Base-by-base conservation (phyloP, 2,797 vertebrate genomes). In the Spheniscus humboldti region DNA sequence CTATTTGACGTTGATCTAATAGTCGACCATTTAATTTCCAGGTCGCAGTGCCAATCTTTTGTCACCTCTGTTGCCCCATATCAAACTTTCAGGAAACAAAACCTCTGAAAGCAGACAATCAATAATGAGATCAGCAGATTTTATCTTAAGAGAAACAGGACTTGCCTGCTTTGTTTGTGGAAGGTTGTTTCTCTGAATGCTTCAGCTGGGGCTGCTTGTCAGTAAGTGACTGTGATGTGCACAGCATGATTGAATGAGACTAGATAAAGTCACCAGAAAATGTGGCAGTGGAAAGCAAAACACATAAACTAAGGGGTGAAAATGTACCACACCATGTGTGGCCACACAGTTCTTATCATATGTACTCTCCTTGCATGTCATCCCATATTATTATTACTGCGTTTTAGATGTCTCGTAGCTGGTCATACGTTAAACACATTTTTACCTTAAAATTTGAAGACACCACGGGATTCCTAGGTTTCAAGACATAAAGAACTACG, bases 51-150 rank as follows among this genome's bases (percentile, higher is more conserved):
- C 97, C 98, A 96, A 97, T 98, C 98, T 97, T 97, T 98, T 97
- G 97, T 98, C 98, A 97, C 97, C 97, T 98, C 97, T 90, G 96
- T 79, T 94, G 97, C 97, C 97, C 97, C 96, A 74, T 97, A 98
- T 98, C 98, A 98, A 97, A 98, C 98, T 98, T 98, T 98, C 98
- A 98, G 98, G 98, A 99, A 99, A 98, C 98, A 98, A 98, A 98
- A 97, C 98, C 97, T 93, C 97, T 96, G 96, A 98, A 98, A 98
- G 97, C 98, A 98, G 98, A 97, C 97, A 97, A 98, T 98, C 98
- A 97, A 97, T 98, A 98, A 98, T 97, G 98, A 98, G 98, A 98
- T 98, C 98, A 97, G 97, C 94, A 98, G 98, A 99, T 98, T 97
- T 94, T 98, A 98, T 99, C 98, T 78, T 96, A 95, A 95, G 97